Conservation (phyloP, 2,113 vertebrate genomes). For the Leucopternis melanops region DNA sequence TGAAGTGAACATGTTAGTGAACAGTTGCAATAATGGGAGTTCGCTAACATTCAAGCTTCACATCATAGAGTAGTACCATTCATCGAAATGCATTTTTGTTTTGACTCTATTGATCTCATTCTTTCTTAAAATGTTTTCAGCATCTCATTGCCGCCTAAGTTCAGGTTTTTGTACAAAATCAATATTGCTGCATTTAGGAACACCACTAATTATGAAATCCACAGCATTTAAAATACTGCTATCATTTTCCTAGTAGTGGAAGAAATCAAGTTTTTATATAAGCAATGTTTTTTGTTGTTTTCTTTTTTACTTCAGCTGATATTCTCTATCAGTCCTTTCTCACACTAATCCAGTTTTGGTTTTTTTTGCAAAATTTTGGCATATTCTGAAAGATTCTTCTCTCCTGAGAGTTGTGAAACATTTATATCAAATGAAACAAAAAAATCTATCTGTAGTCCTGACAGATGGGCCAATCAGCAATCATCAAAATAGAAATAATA, state of each 20-base stretch:
- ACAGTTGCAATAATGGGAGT: not conserved
- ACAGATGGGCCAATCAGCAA: not conserved
- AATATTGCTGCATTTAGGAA: not conserved
- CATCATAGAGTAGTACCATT: not conserved
- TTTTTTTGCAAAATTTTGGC: not conserved
- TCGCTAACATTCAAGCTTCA: not conserved
- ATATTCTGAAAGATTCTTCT: not conserved
- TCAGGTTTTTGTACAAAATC: not conserved
- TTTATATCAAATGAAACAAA: not conserved
- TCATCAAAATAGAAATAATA: not conserved
- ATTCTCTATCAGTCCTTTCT: not conserved
- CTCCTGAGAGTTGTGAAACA: not conserved
- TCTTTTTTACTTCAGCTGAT: not conserved
- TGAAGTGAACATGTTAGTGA: not conserved
- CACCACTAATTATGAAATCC: not conserved
- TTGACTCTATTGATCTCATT: not conserved
- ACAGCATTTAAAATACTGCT: not conserved
- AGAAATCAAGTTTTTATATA: not conserved
- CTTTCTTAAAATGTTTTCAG: not conserved
- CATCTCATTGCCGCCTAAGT: not conserved
- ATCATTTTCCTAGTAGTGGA: not conserved
- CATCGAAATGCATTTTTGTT: not conserved
- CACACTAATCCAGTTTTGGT: not conserved
- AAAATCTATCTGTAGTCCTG: not conserved
- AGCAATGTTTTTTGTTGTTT: not conserved